Percentiles rank a stretch among this genome's conserved stretches.
Conservation (phyloP, 2,113 vertebrate genomes). For the Pollimyrus isidori region DNA sequence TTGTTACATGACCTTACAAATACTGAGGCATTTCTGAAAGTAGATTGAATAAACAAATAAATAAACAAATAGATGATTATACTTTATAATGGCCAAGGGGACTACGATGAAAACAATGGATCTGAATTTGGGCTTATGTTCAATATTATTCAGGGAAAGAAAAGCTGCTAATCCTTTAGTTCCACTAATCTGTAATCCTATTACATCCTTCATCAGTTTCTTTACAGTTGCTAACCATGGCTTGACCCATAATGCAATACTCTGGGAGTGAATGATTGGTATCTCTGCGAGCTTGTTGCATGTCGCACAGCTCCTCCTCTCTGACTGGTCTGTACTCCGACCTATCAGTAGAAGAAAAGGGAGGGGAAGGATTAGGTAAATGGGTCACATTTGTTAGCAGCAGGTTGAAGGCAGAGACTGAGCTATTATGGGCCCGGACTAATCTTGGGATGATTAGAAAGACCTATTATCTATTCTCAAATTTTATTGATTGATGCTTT, state of each 20-base stretch:
- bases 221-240: conserved; percentile 52
- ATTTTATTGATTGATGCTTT: conserved; percentile 23
- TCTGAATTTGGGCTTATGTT: neutral
- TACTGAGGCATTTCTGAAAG: neutral
- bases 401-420: neutral
- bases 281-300: conserved; percentile 41
- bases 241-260: conserved; percentile 53
- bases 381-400: neutral
- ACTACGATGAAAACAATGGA: neutral
- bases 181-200: conserved; percentile 32
- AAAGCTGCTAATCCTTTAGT: conserved; percentile 21
- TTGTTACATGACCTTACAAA: neutral
- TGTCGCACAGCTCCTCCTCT: conserved; percentile 33
- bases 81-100: neutral
- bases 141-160: conserved; percentile 12
- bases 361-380: conserved; percentile 38
- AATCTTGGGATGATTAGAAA: conserved; percentile 31
- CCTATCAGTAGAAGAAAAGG: conserved; percentile 51
- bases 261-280: conserved; percentile 37
- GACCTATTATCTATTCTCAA: conserved; percentile 7
- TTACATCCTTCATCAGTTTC: neutral
- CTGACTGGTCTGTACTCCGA: conserved; percentile 43
- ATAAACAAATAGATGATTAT: neutral
- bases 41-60: neutral
- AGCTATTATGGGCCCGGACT: conserved; percentile 12